phyloP scores from a whole-genome alignment of 2,888 invertebrate genomes.

The Drosophila robusta region DNA sequence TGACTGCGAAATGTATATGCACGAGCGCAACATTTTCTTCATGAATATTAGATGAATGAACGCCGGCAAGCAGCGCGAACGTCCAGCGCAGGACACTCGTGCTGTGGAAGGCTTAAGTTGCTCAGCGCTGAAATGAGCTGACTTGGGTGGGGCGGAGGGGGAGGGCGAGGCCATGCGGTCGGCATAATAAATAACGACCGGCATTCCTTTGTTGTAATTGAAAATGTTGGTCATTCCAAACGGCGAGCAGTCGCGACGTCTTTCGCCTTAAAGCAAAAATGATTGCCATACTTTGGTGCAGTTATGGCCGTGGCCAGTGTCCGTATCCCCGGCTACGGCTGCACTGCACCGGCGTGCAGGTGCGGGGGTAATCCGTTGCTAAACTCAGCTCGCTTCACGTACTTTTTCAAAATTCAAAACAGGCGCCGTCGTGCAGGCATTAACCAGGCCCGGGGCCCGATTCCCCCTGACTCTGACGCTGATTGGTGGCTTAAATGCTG shows the following conservation, averaged over 20 bases:
- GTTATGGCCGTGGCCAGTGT: slow-evolving; percentile 49
- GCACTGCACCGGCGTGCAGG: slow-evolving; percentile 28
- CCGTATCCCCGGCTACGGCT: slow-evolving; percentile 11
- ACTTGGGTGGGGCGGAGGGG: neutral
- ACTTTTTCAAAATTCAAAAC: slow-evolving; percentile 81
- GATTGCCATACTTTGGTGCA: slow-evolving; percentile 82
- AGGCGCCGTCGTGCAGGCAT: slow-evolving; percentile 74
- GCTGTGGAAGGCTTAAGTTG: slow-evolving; percentile 72
- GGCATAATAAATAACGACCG: slow-evolving; percentile 82
- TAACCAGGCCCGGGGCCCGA: slow-evolving; percentile 40
- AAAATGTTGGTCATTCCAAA: slow-evolving; percentile 83
- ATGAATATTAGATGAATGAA: slow-evolving; percentile 76
- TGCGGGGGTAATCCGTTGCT: neutral
- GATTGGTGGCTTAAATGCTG: slow-evolving; percentile 77
- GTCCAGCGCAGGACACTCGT: slow-evolving; percentile 56
- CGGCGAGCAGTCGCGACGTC: slow-evolving; percentile 46
- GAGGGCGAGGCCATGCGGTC: slow-evolving; percentile 71
- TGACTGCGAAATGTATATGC: slow-evolving; percentile 60
- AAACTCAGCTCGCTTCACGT: slow-evolving; percentile 62
- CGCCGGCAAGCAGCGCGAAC: slow-evolving; percentile 2
- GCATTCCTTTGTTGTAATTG: slow-evolving; percentile 83
- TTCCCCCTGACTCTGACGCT: slow-evolving; percentile 68
- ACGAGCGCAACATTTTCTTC: slow-evolving; percentile 58
- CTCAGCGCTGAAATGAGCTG: slow-evolving; percentile 66
- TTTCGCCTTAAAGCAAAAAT: slow-evolving; percentile 81